Percentiles rank a stretch among this genome's conserved stretches.
Evolutionary conservation across 1,140 invertebrate genomes (phyloP).

Genomic region (Diprion similis): DNA sequence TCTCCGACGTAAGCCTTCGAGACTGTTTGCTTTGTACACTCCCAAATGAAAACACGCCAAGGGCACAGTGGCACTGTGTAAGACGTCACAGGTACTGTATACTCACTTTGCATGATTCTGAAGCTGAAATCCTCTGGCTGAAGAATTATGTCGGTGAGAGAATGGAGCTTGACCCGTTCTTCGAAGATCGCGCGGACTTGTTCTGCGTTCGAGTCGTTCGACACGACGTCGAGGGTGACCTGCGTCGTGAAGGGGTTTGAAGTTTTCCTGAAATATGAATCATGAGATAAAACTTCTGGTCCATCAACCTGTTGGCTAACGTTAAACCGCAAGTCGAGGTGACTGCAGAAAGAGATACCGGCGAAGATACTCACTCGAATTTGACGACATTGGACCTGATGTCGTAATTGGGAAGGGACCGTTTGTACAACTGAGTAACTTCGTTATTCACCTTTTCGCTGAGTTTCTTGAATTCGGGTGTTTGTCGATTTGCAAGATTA

Average conservation of each 20-base stretch:
- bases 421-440: slow-evolving; percentile 43
- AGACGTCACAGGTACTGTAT: too few species aligned
- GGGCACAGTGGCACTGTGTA: too few species aligned
- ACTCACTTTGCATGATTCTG: slow-evolving; percentile 49
- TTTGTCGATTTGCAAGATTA: slow-evolving; percentile 45
- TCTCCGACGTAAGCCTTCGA: too few species aligned
- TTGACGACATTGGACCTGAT: slow-evolving; percentile 51
- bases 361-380: slow-evolving; percentile 47
- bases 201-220: slow-evolving; percentile 44
- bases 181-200: slow-evolving; percentile 44
- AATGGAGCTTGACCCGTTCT: slow-evolving; percentile 45
- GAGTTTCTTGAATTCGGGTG: slow-evolving; percentile 44
- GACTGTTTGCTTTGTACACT: too few species aligned
- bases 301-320: not conserved
- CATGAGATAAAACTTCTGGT: slow-evolving; percentile 2
- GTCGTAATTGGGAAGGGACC: slow-evolving; percentile 41
- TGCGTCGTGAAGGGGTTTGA: slow-evolving; percentile 50
- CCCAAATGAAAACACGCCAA: too few species aligned
- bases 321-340: not conserved
- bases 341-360: too few species aligned
- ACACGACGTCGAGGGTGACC: slow-evolving; percentile 52
- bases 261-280: slow-evolving; percentile 37
- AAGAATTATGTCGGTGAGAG: slow-evolving; percentile 45
- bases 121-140: slow-evolving; percentile 49
- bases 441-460: slow-evolving; percentile 45